These are phyloP conservation scores for Torymus tubicola DNA, from an alignment of 2,888 invertebrate species.

Conservation along the genomic window DNA sequence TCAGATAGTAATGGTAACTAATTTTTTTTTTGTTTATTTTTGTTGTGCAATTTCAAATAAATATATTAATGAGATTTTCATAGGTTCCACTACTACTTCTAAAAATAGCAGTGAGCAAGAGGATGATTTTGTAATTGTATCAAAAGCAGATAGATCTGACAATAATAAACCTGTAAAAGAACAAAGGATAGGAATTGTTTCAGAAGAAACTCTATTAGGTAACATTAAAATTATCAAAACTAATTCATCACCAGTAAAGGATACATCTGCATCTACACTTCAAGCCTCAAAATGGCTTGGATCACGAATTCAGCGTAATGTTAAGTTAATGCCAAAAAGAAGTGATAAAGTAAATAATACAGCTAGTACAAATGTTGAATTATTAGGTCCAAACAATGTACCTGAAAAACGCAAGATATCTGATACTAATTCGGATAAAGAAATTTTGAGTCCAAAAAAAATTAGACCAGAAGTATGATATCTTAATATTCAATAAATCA, in stretches of 20 bases:
- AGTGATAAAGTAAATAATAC: slow-evolving; percentile 61
- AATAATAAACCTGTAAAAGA: slow-evolving; percentile 52
- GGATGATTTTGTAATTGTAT: slow-evolving; percentile 38
- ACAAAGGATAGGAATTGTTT: slow-evolving; percentile 68
- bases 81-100: slow-evolving; percentile 26
- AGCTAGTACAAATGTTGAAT: slow-evolving; percentile 17
- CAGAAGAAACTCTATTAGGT: slow-evolving; percentile 69
- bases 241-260: slow-evolving; percentile 2
- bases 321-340: slow-evolving; percentile 72
- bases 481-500: background rate
- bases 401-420: slow-evolving; percentile 41
- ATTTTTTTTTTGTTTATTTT: background rate
- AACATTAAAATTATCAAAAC: slow-evolving; percentile 67
- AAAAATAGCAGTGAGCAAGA: slow-evolving; percentile 29
- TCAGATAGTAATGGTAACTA: slow-evolving; percentile 46
- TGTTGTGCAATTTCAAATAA: no score
- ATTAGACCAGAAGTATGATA: slow-evolving; percentile 60
- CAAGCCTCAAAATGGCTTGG: slow-evolving; percentile 67
- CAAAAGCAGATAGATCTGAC: slow-evolving; percentile 33
- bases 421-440: background rate
- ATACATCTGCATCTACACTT: slow-evolving; percentile 23
- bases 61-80: background rate
- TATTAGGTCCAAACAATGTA: slow-evolving; percentile 17
- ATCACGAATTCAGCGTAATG: slow-evolving; percentile 71
- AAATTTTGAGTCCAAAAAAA: slow-evolving; percentile 47